Evolutionary conservation across 2,113 vertebrate species (phyloP).

Genomic region (Zosterops borbonicus): DNA sequence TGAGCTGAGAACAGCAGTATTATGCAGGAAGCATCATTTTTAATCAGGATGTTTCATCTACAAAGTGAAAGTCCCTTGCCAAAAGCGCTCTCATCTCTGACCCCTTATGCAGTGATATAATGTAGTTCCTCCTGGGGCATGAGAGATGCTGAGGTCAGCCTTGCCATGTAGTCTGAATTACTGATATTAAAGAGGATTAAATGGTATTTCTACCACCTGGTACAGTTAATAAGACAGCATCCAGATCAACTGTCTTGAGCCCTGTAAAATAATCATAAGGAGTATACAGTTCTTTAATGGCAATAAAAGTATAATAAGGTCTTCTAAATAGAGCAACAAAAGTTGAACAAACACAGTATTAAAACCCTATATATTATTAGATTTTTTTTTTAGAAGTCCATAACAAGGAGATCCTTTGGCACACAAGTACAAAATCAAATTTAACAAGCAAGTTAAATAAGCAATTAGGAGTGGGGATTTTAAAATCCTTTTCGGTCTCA

Average conservation of each 20-base stretch:
- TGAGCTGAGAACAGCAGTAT: slow-evolving; percentile 31
- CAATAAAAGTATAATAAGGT: slow-evolving; percentile 59
- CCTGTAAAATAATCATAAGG: slow-evolving; percentile 61
- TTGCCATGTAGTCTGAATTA: slow-evolving; percentile 44
- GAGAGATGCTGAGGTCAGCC: slow-evolving; percentile 54
- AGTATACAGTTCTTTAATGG: slow-evolving; percentile 45
- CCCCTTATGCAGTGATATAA: slow-evolving; percentile 31
- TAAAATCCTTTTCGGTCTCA: slow-evolving; percentile 32
- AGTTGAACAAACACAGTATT: slow-evolving; percentile 33
- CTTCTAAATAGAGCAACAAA: slow-evolving; percentile 57
- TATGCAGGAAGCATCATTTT: slow-evolving; percentile 51
- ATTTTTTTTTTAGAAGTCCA: slow-evolving; percentile 29
- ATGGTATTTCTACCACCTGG: slow-evolving; percentile 58
- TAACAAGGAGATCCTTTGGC: slow-evolving; percentile 72
- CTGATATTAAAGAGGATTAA: slow-evolving; percentile 62
- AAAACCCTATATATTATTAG: slow-evolving; percentile 60
- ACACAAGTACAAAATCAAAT: slow-evolving; percentile 63
- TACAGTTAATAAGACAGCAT: slow-evolving; percentile 54
- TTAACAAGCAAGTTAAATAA: slow-evolving; percentile 70
- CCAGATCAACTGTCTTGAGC: slow-evolving; percentile 59
- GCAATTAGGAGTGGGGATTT: slow-evolving; percentile 61
- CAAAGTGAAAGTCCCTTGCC: slow-evolving; percentile 23
- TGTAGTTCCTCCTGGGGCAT: slow-evolving; percentile 18
- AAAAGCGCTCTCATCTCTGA: slow-evolving; percentile 55
- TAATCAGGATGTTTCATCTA: slow-evolving; percentile 58